phyloP scores from a whole-genome alignment of 2,888 invertebrate species.

The Monoplex corrugatus region DNA sequence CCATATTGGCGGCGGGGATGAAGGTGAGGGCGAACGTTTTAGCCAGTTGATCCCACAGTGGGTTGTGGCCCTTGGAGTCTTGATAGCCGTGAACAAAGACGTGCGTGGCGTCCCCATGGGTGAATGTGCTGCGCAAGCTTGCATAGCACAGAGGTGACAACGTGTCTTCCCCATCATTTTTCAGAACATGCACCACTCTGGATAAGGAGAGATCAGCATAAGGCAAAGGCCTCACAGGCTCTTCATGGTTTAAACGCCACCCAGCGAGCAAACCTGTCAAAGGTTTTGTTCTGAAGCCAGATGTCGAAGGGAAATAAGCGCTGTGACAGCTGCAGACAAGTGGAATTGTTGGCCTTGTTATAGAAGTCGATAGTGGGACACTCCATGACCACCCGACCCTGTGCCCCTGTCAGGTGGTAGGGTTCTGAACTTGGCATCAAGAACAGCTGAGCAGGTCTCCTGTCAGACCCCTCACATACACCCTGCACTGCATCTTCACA shows the following conservation, averaged over 20 bases:
- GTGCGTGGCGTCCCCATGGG: conserved; percentile 45
- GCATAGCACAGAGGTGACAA: conserved; percentile 51
- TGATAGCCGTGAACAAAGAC: conserved; percentile 56
- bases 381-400: conserved; percentile 48
- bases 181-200: conserved; percentile 50
- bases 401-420: conserved; percentile 37
- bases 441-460: conserved; percentile 50
- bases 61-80: conserved; percentile 42
- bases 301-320: conserved; percentile 52
- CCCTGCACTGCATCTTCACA: neutral
- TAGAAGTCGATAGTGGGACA: conserved; percentile 53
- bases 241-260: conserved; percentile 53
- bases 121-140: conserved; percentile 58
- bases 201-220: neutral
- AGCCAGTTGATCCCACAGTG: conserved; percentile 52
- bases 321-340: conserved; percentile 55
- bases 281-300: conserved; percentile 47
- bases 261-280: conserved; percentile 54
- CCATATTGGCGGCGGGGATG: conserved; percentile 34
- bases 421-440: conserved; percentile 56
- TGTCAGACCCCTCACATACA: neutral
- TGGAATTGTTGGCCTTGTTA: neutral
- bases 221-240: conserved; percentile 46
- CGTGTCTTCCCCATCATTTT: conserved; percentile 36
- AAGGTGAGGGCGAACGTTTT: conserved; percentile 27